phyloP scores from a whole-genome alignment of 1,140 invertebrate genomes.

The Tetranychus cinnabarinus region DNA sequence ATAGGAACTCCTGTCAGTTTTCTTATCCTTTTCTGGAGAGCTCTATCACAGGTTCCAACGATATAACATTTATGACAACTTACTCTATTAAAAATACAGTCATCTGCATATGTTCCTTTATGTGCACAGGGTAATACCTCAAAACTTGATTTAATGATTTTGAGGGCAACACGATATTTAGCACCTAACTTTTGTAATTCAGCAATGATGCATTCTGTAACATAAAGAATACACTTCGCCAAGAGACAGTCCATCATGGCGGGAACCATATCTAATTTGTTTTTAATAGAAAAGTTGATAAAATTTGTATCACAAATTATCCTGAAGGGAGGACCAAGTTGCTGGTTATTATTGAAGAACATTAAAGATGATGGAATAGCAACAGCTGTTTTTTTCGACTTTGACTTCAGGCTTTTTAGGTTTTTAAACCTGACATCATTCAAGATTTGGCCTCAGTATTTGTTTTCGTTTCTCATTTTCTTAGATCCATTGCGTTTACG shows the following conservation, averaged over 20 bases:
- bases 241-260: slow-evolving; percentile 98
- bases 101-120: slow-evolving; percentile 97
- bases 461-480: no score
- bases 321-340: slow-evolving; percentile 91
- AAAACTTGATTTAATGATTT: slow-evolving; percentile 89
- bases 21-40: slow-evolving; percentile 77
- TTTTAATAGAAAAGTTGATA: slow-evolving; percentile 95
- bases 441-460: no score
- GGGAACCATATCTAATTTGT: slow-evolving; percentile 86
- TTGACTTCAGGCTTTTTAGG: no score
- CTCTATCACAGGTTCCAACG: slow-evolving; percentile 95
- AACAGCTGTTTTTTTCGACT: not conserved
- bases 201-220: slow-evolving; percentile 95
- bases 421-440: no score
- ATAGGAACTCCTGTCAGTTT: slow-evolving; percentile 98
- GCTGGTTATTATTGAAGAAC: slow-evolving; percentile 97
- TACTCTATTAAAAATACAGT: slow-evolving; percentile 86
- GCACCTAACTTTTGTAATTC: slow-evolving; percentile 91
- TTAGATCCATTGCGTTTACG: no score
- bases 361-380: slow-evolving; percentile 22
- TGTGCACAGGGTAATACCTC: slow-evolving; percentile 78
- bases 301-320: slow-evolving; percentile 96
- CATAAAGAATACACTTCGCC: slow-evolving; percentile 93
- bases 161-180: slow-evolving; percentile 82
- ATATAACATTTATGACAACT: slow-evolving; percentile 98